Evolutionary conservation across 2,888 invertebrate species (phyloP), one percentile per base, ranked within the genome.

Genomic region (Craniophora ligustri): DNA sequence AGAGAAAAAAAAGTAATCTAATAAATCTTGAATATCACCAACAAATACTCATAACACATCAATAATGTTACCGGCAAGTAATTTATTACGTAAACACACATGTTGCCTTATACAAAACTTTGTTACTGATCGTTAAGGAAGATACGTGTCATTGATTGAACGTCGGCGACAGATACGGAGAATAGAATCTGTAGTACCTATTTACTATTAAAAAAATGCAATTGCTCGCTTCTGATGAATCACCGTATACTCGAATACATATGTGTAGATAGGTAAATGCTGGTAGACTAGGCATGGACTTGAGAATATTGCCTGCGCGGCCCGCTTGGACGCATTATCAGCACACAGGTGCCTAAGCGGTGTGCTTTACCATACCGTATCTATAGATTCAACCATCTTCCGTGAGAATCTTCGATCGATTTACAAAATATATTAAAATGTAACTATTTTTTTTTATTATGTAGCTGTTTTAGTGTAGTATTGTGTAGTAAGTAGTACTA

Each of bases 211-310:
- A 61, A 61, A 61, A 64, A 23, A 47, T 62, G 47, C 30, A 36
- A 62, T 54, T 45, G 19, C 40, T 26, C 11, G 32, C 48, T 62
- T 67, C 44, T 35, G 35, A 54, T 67, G 63, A 61, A 30, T 63
- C 62, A 54, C 16, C 19, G 7, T 18, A 44, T 26, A 23, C 4
- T 38, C 26, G 10, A 8, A 21, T 23, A 23, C 10, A 26, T 10
- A 26, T 26, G 26, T 34, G 8, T 34, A 16, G n/a, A 32, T 30
- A 13, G 26, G n/a, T 26, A 26, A 26, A n/a, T n/a, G 1, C 8
- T 18, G 4, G 6, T 32, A 15, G 1, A 30, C 16, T 11, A 4
- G n/a, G 40, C 11, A 6, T 10, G 3, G 14, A n/a, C 7, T 19
- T 3, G 11, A 10, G 18, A 35, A 35, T 35, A 26, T 26, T 26